Evolutionary conservation across 2,888 invertebrate genomes (phyloP), one percentile per base, ranked within the genome.

Genomic region (Phaonia tiefii): DNA sequence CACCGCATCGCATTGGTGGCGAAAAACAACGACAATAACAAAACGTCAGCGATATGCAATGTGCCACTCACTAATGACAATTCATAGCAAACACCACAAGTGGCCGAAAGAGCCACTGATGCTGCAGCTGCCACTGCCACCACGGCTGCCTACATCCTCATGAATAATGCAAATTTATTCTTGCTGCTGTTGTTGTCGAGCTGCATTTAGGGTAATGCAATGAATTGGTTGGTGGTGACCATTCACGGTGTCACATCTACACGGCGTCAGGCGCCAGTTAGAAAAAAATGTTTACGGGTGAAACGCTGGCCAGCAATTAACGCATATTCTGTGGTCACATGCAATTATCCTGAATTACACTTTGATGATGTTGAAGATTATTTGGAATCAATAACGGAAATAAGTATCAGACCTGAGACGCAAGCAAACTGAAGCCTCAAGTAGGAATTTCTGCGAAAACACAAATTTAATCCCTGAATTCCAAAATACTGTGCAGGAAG

Each of bases 151-250:
- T 54, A 22, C 44, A 75, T 78, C 69, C 60, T 78, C 81, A 81
- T 81, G 81, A 81, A 81, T 81, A 81, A 81, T 81, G 78, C 75
- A 81, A 75, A 58, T 51, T 77, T 74, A 31, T 72, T 79, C 20
- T n/a, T 56, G 37, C 49, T 60, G 46, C 44, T 60, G 51, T n/a
- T 69, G 37, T 44, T 73, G 70, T 58, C 73, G 58, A 71, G 74
- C 77, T 78, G 69, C 72, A 78, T 81, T 81, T 78, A 78, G 71
- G 75, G 75, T 78, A 81, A 81, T 81, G 42, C 71, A 69, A 65
- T 56, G 56, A 78, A 78, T 78, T 69, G 75, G 75, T 81, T 70
- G 81, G 75, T 72, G 42, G 42, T 42, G 63, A 42, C 56, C 80
- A 69, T 56, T 56, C 69, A 76, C 44, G 44, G 20, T 51, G 51